Conservation (phyloP, 2,888 invertebrate genomes). For the Ophonus ardosiacus region DNA sequence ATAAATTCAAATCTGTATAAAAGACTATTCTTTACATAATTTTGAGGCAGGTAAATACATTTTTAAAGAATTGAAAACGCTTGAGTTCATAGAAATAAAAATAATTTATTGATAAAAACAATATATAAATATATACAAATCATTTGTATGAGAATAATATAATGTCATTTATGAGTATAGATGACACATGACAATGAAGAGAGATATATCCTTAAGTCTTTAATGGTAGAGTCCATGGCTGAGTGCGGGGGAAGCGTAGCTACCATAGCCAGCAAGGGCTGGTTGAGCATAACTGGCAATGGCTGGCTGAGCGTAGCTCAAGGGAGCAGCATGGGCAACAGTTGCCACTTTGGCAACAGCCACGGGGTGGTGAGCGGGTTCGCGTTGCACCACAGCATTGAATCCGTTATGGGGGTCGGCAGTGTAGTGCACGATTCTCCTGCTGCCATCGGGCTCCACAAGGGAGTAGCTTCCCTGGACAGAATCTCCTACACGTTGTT, state of each 20-base stretch:
- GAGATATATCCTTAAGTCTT: neutral
- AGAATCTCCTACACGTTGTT: constrained; percentile 73
- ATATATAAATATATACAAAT: constrained; percentile 30
- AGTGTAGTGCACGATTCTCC: constrained; percentile 74
- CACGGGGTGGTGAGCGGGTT: constrained; percentile 72
- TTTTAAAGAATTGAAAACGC: neutral
- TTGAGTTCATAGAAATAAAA: constrained; percentile 2
- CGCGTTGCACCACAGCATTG: constrained; percentile 75
- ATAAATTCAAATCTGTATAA: too few species aligned
- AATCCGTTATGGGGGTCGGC: constrained; percentile 75
- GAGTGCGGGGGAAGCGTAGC: constrained; percentile 64
- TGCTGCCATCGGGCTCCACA: constrained; percentile 75
- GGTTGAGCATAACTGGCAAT: constrained; percentile 64
- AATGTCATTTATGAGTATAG: constrained; percentile 22
- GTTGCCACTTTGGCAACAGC: constrained; percentile 71
- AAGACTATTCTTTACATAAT: too few species aligned
- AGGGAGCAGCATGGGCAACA: constrained; percentile 67
- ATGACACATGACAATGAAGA: constrained; percentile 3
- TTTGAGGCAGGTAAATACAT: too few species aligned
- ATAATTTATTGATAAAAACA: constrained; percentile 32
- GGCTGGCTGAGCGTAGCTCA: constrained; percentile 67
- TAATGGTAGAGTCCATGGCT: constrained; percentile 48
- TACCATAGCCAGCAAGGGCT: constrained; percentile 64
- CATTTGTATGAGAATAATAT: constrained; percentile 26
- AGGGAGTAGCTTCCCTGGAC: constrained; percentile 74